phyloP scores from a whole-genome alignment of 2,113 vertebrate genomes.

The Rissa tridactyla region DNA sequence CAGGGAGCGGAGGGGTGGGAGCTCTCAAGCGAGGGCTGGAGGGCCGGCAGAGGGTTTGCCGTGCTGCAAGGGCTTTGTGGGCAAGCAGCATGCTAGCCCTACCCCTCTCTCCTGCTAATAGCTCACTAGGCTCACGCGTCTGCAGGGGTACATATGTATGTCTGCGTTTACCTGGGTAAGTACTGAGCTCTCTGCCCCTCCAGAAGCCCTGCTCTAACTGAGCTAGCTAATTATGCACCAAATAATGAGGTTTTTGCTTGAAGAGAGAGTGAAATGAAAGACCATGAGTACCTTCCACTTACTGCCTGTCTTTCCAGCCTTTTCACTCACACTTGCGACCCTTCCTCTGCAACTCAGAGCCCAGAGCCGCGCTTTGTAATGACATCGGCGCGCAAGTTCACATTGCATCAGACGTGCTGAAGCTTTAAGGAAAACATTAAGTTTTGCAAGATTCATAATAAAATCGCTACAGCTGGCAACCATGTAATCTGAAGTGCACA shows the following conservation, averaged over 20 bases:
- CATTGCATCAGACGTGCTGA: not conserved
- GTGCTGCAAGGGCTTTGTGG: not conserved
- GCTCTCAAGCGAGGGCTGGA: not conserved
- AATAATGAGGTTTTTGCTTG: not conserved
- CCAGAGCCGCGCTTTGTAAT: not conserved
- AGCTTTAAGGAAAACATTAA: not conserved
- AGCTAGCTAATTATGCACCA: not conserved
- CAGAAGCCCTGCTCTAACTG: not conserved
- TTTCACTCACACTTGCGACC: not conserved
- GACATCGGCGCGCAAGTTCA: not conserved
- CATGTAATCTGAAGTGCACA: not conserved
- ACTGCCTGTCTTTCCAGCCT: not conserved
- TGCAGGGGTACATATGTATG: not conserved
- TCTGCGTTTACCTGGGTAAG: not conserved
- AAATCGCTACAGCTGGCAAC: not conserved
- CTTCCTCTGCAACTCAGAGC: not conserved
- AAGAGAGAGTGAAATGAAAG: not conserved
- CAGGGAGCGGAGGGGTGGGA: not conserved
- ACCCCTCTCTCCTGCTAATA: not conserved
- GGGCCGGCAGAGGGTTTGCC: not conserved
- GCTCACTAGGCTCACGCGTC: not conserved
- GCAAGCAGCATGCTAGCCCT: not conserved
- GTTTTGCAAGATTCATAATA: not conserved
- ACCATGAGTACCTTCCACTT: not conserved
- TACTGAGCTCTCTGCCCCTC: not conserved